phyloP scores from a whole-genome alignment of 2,888 invertebrate genomes.

The Drosophila borborema region DNA sequence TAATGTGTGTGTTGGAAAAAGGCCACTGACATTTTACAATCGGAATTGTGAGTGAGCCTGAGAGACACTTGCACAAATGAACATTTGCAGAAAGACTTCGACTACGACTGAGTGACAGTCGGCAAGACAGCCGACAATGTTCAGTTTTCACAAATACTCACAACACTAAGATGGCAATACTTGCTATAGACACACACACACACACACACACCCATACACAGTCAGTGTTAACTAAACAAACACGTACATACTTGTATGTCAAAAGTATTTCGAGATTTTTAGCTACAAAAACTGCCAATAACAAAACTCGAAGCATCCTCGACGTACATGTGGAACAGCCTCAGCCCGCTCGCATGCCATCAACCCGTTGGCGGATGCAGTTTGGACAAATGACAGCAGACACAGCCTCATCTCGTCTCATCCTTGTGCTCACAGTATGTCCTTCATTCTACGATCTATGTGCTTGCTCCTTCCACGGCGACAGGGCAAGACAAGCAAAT shows the following conservation, averaged over 20 bases:
- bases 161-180: conserved; percentile 71
- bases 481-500: conserved; percentile 62
- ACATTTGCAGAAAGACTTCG: conserved; percentile 66
- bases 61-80: conserved; percentile 68
- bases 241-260: conserved; percentile 72
- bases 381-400: conserved; percentile 76
- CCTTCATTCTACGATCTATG: background rate
- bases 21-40: conserved; percentile 66
- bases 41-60: conserved; percentile 59
- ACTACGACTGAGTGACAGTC: conserved; percentile 72
- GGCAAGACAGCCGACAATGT: conserved; percentile 80
- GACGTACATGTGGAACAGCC: conserved; percentile 14
- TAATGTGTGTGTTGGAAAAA: conserved; percentile 25
- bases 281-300: conserved; percentile 78
- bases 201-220: conserved; percentile 31
- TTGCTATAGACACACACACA: conserved; percentile 22
- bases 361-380: conserved; percentile 67
- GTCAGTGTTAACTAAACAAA: conserved; percentile 55
- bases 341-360: background rate
- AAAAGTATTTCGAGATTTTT: conserved; percentile 79
- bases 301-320: conserved; percentile 46
- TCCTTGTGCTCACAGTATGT: background rate
- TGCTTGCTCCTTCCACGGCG: conserved; percentile 17
- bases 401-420: conserved; percentile 32
- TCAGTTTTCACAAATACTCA: conserved; percentile 71